A percentile compares a stretch with the other conserved stretches of the same genome.
Conservation (phyloP, 1,140 invertebrate species). For the Acromyrmex heyeri region DNA sequence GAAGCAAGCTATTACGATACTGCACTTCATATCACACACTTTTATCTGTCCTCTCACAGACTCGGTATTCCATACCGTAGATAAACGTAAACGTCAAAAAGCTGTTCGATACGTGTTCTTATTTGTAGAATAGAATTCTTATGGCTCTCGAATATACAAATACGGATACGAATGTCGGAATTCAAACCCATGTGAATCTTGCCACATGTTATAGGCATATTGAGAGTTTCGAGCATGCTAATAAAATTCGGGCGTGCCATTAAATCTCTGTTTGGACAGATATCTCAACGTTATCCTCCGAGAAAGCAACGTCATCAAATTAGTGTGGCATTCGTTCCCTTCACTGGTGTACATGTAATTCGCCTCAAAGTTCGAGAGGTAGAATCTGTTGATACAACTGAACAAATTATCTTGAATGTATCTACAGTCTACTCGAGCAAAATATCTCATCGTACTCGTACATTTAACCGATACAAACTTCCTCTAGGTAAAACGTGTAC, state of each 20-base stretch:
- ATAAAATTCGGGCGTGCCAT: conserved; percentile 27
- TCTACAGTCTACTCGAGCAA: conserved; percentile 10
- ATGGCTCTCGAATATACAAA: neutral
- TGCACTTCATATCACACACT: conserved; percentile 42
- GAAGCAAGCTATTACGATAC: conserved; percentile 19
- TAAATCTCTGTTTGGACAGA: neutral
- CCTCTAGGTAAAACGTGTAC: conserved; percentile 8
- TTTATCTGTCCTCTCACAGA: conserved; percentile 40
- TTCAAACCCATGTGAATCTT: conserved; percentile 4
- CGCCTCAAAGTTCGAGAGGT: neutral
- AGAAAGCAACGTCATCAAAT: conserved; percentile 13
- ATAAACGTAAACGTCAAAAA: conserved; percentile 32
- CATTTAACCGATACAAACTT: conserved; percentile 46
- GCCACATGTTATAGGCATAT: neutral
- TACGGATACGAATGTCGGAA: conserved; percentile 5
- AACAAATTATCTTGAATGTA: conserved; percentile 40
- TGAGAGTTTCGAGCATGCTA: neutral
- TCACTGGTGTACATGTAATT: neutral
- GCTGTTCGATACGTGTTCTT: conserved; percentile 49
- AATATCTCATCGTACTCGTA: conserved; percentile 1
- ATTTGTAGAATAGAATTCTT: conserved; percentile 37
- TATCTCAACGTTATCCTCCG: conserved; percentile 27
- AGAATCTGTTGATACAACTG: conserved; percentile 50
- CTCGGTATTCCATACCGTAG: conserved; percentile 32
- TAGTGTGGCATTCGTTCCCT: conserved; percentile 21